Evolutionary conservation across 1,140 invertebrate genomes (phyloP), one percentile per base, ranked within the genome.

Genomic region (Galleria mellonella): DNA sequence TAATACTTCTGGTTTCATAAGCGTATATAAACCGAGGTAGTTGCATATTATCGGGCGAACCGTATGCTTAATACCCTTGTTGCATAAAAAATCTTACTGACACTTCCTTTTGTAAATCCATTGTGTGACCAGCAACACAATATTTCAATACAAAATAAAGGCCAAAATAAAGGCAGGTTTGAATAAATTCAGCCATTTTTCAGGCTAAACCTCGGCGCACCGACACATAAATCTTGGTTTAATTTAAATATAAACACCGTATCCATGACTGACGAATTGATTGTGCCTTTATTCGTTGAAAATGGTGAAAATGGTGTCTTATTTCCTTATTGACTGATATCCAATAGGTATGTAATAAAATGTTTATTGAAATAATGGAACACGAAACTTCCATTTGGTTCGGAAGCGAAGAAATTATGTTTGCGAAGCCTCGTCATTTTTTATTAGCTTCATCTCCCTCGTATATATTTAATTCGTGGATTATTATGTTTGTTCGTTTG

Each of bases 401-500:
- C 11, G 32, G 32, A 17, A 37, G 29, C 4, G 12, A 17, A 32
- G 39, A 17, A 15, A 31, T 42, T 31, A 30, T 17, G 29, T 42
- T 42, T 32, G 31, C 39, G 9, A 28, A 28, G 29, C 29, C 12
- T 9, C 9, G 39, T 6, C 30, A 7, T 42, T 40, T 30, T 31
- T 42, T 42, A 14, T 42, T 42, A 42, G 12, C 35, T 15, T 29
- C 13, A 23, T 43, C 33, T 33, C 31, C 6, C 41, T 10, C 17
- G 17, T 23, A 23, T 23, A 23, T 17, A 27, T 38, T 38, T 23
- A 43, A 43, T 43, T 43, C 17, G 31, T 23, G 17, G 31, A 35
- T 42, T 42, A 42, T 43, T 43, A 33, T 43, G 41, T 43, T 43
- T 43, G 32, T 15, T 10, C 31, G 15, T 35, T 15, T 9, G 31